Conservation (phyloP, 2,113 vertebrate genomes). For the Fregetta grallaria region DNA sequence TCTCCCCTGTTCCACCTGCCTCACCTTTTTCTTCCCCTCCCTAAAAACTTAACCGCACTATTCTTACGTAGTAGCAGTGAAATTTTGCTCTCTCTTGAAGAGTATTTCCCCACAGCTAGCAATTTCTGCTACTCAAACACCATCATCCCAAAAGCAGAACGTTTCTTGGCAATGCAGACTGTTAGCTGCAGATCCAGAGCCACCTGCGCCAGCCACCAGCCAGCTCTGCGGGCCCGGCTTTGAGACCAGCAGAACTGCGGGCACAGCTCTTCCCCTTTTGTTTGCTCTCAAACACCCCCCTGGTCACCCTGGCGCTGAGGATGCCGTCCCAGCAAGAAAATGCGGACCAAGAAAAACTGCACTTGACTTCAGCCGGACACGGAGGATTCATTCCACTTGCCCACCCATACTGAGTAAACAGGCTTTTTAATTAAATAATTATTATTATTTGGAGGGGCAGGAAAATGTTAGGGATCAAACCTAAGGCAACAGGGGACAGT, state of each 20-base stretch:
- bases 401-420: background rate
- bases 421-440: background rate
- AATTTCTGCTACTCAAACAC: background rate
- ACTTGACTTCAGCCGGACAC: background rate
- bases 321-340: background rate
- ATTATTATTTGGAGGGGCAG: background rate
- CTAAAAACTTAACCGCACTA: background rate
- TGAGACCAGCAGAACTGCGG: background rate
- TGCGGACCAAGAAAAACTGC: background rate
- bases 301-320: background rate
- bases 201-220: background rate
- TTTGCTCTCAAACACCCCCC: background rate
- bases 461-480: background rate
- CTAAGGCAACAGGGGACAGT: background rate
- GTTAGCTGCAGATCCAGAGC: background rate
- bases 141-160: background rate
- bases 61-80: background rate
- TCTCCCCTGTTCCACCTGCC: background rate
- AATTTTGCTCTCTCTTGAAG: background rate
- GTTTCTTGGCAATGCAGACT: background rate
- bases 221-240: background rate
- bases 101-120: background rate
- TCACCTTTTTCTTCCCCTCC: rapidly evolving
- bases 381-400: background rate
- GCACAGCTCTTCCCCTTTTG: background rate